These are phyloP conservation scores for Aviceda subcristata DNA, from an alignment of 2,113 vertebrate genomes.

Conservation along the genomic window DNA sequence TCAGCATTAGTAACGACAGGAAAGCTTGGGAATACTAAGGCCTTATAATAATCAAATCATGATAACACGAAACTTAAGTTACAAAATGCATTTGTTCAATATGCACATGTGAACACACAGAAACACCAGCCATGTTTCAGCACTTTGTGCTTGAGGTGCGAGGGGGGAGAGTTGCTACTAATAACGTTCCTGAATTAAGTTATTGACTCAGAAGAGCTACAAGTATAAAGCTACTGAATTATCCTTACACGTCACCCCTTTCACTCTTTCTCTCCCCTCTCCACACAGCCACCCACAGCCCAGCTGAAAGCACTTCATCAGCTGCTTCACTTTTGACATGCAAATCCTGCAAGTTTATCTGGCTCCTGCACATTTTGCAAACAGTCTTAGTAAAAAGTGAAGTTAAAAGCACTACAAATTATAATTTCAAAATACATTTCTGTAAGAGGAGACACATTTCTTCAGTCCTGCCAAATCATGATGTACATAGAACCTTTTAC, in stretches of 20 bases:
- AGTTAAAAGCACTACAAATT: neutral
- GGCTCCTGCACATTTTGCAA: constrained; percentile 10
- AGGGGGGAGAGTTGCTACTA: neutral
- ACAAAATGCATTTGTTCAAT: neutral
- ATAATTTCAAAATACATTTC: neutral
- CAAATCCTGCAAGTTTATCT: constrained; percentile 32
- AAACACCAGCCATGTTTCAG: neutral
- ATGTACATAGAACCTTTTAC: neutral
- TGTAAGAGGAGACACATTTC: neutral
- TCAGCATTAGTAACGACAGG: neutral
- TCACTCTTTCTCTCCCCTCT: neutral
- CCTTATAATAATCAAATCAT: neutral
- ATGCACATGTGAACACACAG: neutral
- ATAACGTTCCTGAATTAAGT: neutral
- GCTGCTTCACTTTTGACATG: constrained; percentile 2
- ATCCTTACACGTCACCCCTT: neutral
- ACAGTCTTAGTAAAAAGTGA: neutral
- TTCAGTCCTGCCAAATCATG: neutral
- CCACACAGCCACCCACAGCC: neutral
- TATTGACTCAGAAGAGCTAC: neutral
- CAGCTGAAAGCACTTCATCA: neutral
- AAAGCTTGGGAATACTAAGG: neutral
- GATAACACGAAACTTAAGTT: neutral
- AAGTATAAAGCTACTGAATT: neutral
- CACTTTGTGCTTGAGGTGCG: neutral